A percentile compares a stretch with the other conserved stretches of the same genome.
Conservation (phyloP, 1,140 invertebrate species). For the Euglossa dilemma region DNA sequence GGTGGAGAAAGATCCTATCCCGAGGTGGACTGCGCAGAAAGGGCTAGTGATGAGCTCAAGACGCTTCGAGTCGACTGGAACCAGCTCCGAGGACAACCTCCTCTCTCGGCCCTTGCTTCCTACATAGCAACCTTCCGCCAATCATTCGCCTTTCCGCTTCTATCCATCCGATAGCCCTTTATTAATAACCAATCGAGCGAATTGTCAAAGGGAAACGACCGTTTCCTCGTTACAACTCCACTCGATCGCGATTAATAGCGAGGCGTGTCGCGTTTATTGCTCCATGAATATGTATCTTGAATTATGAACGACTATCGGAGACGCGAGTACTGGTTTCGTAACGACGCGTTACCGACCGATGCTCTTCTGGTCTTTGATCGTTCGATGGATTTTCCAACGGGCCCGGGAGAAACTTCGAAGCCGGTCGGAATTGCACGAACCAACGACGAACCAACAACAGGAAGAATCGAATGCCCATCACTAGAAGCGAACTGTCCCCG, state of each 20-base stretch:
- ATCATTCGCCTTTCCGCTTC: not conserved
- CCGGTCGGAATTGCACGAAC: not conserved
- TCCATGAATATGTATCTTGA: not conserved
- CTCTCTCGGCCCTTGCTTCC: not conserved
- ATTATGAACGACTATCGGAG: not conserved
- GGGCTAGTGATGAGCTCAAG: conserved; percentile 48
- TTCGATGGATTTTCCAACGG: no score
- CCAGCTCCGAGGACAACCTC: not conserved
- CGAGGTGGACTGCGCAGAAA: conserved; percentile 57
- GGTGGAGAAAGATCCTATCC: conserved; percentile 78
- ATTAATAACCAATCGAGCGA: not conserved
- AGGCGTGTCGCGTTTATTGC: not conserved
- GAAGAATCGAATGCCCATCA: conserved; percentile 40
- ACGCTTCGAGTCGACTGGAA: conserved; percentile 37
- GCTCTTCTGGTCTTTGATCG: no score
- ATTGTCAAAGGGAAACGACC: not conserved
- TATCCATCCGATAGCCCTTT: not conserved
- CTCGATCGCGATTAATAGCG: not conserved
- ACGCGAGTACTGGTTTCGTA: no score
- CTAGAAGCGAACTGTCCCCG: conserved; percentile 31
- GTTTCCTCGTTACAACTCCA: not conserved
- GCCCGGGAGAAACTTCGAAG: no score
- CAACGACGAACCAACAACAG: not conserved
- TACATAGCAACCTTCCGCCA: not conserved
- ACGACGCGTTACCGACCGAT: no score